Conservation (phyloP, 2,797 vertebrate species). For the Pitangus sulphuratus region DNA sequence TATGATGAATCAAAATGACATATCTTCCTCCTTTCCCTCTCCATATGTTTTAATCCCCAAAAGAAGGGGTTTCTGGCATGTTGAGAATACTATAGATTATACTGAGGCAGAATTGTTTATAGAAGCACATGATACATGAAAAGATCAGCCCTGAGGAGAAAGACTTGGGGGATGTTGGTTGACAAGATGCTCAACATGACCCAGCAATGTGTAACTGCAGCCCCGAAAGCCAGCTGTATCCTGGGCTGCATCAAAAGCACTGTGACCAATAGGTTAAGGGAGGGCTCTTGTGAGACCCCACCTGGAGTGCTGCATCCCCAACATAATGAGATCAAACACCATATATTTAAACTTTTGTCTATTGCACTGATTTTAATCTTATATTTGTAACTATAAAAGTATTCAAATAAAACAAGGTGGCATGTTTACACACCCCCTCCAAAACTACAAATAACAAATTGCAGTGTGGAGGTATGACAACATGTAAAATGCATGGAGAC, state of each 20-base stretch:
- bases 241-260: background rate
- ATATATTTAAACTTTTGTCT: background rate
- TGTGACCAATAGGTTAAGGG: accelerated
- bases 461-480: background rate
- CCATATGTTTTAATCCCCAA: constrained; percentile 22
- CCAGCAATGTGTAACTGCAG: accelerated
- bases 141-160: background rate
- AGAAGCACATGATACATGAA: background rate
- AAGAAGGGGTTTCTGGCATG: background rate
- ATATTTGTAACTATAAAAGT: background rate
- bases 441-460: background rate
- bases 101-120: background rate
- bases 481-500: background rate
- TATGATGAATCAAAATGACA: constrained; percentile 53
- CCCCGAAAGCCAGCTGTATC: background rate
- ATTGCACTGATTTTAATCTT: background rate
- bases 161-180: background rate
- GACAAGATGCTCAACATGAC: background rate
- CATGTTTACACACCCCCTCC: background rate
- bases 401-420: background rate
- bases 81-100: background rate
- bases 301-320: accelerated
- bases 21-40: background rate
- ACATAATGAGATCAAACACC: background rate
- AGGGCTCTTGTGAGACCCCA: background rate